Base-by-base conservation (phyloP, 1,140 invertebrate genomes). In the Papilio polyxenes region DNA sequence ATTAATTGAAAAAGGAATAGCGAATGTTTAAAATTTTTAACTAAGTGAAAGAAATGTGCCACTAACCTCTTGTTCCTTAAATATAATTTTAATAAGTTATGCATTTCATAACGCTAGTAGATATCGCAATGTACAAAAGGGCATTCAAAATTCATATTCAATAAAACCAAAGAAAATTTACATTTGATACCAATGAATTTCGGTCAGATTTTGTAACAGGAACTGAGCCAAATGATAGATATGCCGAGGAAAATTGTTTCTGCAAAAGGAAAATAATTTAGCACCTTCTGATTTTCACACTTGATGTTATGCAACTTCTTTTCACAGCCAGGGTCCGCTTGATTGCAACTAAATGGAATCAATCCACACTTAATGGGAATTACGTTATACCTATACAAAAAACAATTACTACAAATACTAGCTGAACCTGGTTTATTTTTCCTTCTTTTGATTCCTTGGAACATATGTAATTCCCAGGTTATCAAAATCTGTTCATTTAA, bases 211-310 rank as follows among this genome's bases (percentile, higher is more conserved):
- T 72, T 72, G 40, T 17, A 40, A 72, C 37, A 72, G 65, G 65
- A 72, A 72, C 37, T 40, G 31, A 72, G 65, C 31, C 65, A 72
- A 72, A 72, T 72, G 65, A 72, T n/a, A n/a, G n/a, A n/a, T 69
- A 69, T 37, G 65, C 65, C 65, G 65, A 13, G 10, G 65, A 31
- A 69, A 69, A 69, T 37, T 37, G 65, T 6, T 69, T 15, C 7
- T 31, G 65, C 6, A 37, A 69, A 69, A 69, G 37, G 31, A 69
- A 37, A 69, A 69, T 69, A 69, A 69, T 69, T 69, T 69, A 69
- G 11, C 65, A 62, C 2, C 65, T 37, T 69, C 15, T 59, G 17
- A 69, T 69, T 69, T 37, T 69, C 23, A 69, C 65, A 69, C 31
- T 69, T 69, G 23, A 62, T 65, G 20, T 69, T 69, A 69, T 69